Conservation (phyloP, 1,140 invertebrate species). For the Triops cancriformis region DNA sequence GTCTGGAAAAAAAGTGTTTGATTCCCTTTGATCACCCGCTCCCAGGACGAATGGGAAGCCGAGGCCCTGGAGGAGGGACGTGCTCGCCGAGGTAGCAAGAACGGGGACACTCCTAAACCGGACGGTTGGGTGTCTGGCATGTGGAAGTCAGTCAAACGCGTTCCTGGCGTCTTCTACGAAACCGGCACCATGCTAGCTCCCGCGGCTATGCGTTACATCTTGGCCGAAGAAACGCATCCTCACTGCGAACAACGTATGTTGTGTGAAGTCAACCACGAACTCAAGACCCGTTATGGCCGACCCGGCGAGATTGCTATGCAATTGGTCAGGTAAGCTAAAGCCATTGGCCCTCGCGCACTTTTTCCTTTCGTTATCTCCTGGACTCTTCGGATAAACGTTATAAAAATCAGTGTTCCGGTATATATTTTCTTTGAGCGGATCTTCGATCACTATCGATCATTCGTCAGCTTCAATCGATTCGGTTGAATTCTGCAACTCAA, state of each 20-base stretch:
- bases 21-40: background rate
- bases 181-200: slow-evolving; percentile 27
- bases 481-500: no score
- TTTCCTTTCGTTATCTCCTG: background rate
- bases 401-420: no score
- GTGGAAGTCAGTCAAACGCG: slow-evolving; percentile 23
- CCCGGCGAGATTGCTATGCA: slow-evolving; percentile 29
- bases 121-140: background rate
- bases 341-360: background rate
- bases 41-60: slow-evolving; percentile 14
- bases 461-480: no score
- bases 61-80: slow-evolving; percentile 2
- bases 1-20: background rate
- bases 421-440: no score
- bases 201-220: slow-evolving; percentile 27
- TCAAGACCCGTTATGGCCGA: slow-evolving; percentile 25
- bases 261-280: slow-evolving; percentile 26
- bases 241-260: slow-evolving; percentile 28
- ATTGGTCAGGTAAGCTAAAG: slow-evolving; percentile 23
- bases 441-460: no score
- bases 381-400: no score
- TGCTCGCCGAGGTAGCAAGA: background rate
- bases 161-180: slow-evolving; percentile 28
- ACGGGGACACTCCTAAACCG: background rate
- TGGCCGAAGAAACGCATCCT: slow-evolving; percentile 28